phyloP scores from a whole-genome alignment of 1,140 invertebrate genomes.

The Glomeris maerens region DNA sequence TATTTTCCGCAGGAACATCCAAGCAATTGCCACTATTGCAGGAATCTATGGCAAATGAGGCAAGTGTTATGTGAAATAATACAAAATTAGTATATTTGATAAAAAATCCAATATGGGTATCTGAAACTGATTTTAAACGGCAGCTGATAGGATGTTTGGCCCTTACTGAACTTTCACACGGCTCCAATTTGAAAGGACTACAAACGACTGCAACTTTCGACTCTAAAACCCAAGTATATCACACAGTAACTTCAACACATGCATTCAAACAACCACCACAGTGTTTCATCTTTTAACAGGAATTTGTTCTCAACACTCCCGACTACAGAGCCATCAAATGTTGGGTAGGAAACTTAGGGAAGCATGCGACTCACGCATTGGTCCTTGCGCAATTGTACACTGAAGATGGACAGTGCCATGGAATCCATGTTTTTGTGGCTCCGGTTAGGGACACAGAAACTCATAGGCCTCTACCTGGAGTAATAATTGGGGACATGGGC shows the following conservation, averaged over 20 bases:
- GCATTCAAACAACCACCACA: not conserved
- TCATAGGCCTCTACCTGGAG: slow-evolving; percentile 52
- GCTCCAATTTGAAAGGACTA: slow-evolving; percentile 82
- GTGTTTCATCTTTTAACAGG: slow-evolving; percentile 34
- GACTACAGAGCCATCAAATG: slow-evolving; percentile 90
- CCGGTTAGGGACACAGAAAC: slow-evolving; percentile 64
- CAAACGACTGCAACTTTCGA: slow-evolving; percentile 81
- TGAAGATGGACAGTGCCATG: slow-evolving; percentile 62
- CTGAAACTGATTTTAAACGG: no score
- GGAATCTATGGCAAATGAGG: no score
- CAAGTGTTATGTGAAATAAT: no score
- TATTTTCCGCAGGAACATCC: no score
- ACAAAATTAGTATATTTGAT: no score
- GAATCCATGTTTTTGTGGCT: slow-evolving; percentile 70
- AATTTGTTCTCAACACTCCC: slow-evolving; percentile 80
- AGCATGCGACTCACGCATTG: slow-evolving; percentile 71
- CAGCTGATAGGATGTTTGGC: slow-evolving; percentile 66
- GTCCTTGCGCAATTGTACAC: slow-evolving; percentile 80
- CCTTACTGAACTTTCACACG: slow-evolving; percentile 84
- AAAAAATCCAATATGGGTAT: no score
- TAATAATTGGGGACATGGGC: slow-evolving; percentile 72
- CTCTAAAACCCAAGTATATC: slow-evolving; percentile 36
- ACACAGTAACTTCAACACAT: not conserved
- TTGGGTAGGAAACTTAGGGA: slow-evolving; percentile 83
- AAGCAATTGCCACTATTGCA: no score